phyloP scores from a whole-genome alignment of 2,888 invertebrate species.

The Trachelus troglodyta region DNA sequence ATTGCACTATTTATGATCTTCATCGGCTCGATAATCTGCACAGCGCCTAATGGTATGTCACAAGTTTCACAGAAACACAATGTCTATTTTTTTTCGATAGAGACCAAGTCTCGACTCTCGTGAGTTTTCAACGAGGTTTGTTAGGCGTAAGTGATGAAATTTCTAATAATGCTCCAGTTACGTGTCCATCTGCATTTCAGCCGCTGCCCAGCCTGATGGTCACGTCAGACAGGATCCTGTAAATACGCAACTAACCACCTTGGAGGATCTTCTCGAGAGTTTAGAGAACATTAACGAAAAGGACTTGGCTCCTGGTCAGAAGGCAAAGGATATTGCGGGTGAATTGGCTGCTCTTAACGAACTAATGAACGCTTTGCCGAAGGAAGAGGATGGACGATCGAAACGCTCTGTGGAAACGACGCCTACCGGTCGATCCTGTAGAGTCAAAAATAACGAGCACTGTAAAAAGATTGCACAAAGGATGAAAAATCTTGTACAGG shows the following conservation, averaged over 20 bases:
- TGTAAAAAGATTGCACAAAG: background rate
- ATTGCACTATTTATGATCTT: background rate
- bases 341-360: background rate
- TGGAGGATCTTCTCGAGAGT: background rate
- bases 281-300: background rate
- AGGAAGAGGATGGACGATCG: background rate
- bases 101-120: background rate
- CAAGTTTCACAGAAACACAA: background rate
- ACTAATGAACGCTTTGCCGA: background rate
- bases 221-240: background rate
- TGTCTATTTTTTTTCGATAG: background rate
- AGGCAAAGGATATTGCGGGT: background rate
- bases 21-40: background rate
- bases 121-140: background rate
- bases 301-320: background rate
- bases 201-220: background rate
- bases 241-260: background rate
- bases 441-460: background rate
- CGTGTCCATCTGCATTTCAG: background rate
- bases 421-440: background rate
- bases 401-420: background rate
- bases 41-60: background rate
- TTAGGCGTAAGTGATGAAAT: background rate
- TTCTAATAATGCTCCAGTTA: background rate
- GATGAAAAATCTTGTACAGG: background rate